These are phyloP conservation scores for Penaeus vannamei DNA, from an alignment of 1,140 invertebrate genomes.

Conservation along the genomic window DNA sequence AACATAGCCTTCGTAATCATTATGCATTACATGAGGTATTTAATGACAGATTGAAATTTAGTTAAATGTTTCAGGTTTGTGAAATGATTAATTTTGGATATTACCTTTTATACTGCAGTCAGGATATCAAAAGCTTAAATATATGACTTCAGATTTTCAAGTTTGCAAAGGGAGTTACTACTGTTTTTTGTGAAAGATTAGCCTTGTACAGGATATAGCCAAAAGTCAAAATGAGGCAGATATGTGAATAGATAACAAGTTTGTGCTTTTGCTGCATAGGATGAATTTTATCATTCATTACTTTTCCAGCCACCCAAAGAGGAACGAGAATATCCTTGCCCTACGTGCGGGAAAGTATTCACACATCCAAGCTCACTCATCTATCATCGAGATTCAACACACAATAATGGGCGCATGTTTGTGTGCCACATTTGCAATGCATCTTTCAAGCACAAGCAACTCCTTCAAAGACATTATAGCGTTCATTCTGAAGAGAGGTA, in stretches of 20 bases:
- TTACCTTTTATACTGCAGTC: no score
- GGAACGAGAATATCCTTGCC: constrained; percentile 63
- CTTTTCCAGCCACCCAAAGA: constrained; percentile 50
- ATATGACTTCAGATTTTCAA: no score
- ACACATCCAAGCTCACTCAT: constrained; percentile 63
- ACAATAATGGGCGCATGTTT: constrained; percentile 61
- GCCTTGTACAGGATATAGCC: no score
- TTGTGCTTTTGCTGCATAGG: neutral
- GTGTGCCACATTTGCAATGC: constrained; percentile 87
- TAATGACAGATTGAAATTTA: neutral
- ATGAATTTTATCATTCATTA: neutral
- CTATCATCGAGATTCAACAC: constrained; percentile 63
- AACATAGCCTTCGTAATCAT: constrained; percentile 65
- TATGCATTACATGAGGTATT: constrained; percentile 56
- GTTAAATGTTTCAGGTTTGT: neutral
- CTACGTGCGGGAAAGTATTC: constrained; percentile 65
- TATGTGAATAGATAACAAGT: no score
- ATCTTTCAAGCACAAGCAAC: constrained; percentile 88
- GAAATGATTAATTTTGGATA: neutral
- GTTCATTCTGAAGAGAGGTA: constrained; percentile 88
- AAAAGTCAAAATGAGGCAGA: no score
- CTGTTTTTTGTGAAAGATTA: no score
- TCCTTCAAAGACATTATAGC: constrained; percentile 86
- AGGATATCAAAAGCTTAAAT: no score
- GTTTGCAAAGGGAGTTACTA: no score